These are phyloP conservation scores for Synanceia verrucosa DNA, from an alignment of 2,797 vertebrate species.

Conservation along the genomic window DNA sequence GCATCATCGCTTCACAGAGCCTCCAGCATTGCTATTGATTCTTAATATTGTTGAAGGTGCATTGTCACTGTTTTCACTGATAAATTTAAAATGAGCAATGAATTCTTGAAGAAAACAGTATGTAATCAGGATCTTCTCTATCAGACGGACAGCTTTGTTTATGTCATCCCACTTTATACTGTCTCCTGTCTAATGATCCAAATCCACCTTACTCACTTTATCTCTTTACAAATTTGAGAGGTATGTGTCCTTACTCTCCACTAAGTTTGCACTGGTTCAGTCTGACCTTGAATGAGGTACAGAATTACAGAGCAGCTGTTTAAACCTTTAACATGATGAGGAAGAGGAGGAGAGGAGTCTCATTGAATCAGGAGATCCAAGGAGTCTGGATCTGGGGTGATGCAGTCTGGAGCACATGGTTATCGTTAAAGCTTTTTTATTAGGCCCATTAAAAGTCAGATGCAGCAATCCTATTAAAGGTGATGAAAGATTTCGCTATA, in stretches of 20 bases:
- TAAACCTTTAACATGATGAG: not conserved
- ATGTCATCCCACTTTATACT: not conserved
- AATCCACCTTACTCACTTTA: not conserved
- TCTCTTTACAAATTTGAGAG: too few species aligned
- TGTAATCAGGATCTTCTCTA: accelerated
- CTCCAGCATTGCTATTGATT: not conserved
- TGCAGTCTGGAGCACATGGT: slow-evolving; percentile 17
- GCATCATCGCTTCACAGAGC: not conserved
- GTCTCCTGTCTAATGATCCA: not conserved
- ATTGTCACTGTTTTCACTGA: not conserved
- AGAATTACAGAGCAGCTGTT: slow-evolving; percentile 21
- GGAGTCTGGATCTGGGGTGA: slow-evolving; percentile 6
- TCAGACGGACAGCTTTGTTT: not conserved
- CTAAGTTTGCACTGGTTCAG: not conserved
- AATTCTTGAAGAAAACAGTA: not conserved
- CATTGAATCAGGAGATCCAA: slow-evolving; percentile 6
- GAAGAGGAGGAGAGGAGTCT: slow-evolving; percentile 4
- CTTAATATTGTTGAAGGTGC: not conserved
- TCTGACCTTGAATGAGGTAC: slow-evolving; percentile 6
- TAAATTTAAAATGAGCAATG: not conserved
- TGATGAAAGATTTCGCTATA: slow-evolving; percentile 26
- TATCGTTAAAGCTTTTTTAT: slow-evolving; percentile 30
- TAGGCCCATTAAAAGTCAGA: not conserved
- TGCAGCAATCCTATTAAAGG: slow-evolving; percentile 24
- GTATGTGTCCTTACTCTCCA: not conserved